These are phyloP conservation scores for Drosophila hamatofila DNA, from an alignment of 2,888 invertebrate genomes.

Conservation along the genomic window DNA sequence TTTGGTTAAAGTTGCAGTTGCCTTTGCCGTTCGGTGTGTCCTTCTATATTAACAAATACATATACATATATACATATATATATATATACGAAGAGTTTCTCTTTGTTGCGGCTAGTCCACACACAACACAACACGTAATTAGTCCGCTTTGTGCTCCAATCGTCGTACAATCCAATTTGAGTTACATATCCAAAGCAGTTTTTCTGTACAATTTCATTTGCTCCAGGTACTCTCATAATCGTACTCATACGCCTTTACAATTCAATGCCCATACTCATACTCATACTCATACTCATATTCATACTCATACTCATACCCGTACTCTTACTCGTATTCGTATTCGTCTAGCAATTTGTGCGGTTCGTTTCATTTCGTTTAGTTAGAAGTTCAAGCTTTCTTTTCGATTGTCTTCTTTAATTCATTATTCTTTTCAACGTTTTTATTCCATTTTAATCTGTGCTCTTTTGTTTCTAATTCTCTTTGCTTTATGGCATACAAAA, in stretches of 20 bases:
- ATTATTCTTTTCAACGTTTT: constrained; percentile 24
- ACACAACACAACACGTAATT: constrained; percentile 35
- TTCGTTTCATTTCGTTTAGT: constrained; percentile 43
- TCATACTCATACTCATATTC: not conserved
- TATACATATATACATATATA: not conserved
- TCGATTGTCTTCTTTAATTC: constrained; percentile 25
- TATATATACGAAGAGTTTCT: constrained; percentile 11
- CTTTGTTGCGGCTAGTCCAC: constrained; percentile 20
- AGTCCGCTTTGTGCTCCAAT: constrained; percentile 38
- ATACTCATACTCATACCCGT: not conserved
- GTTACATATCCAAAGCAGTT: constrained; percentile 14
- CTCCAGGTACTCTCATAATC: constrained; percentile 12
- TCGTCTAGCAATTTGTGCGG: constrained; percentile 27
- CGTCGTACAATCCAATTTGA: constrained; percentile 35
- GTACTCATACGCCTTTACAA: not conserved
- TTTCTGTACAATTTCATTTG: constrained; percentile 37
- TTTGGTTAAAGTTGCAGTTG: not conserved
- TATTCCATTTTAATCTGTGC: constrained; percentile 56
- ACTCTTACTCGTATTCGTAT: constrained; percentile 5
- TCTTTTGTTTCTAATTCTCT: constrained; percentile 54
- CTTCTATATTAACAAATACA: constrained; percentile 10
- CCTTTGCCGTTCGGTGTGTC: constrained; percentile 22
- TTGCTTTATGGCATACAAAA: constrained; percentile 43
- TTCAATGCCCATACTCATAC: not conserved
- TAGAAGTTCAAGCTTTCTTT: constrained; percentile 31